These are phyloP conservation scores for Columba guinea DNA, from an alignment of 2,797 vertebrate species.

Conservation along the genomic window DNA sequence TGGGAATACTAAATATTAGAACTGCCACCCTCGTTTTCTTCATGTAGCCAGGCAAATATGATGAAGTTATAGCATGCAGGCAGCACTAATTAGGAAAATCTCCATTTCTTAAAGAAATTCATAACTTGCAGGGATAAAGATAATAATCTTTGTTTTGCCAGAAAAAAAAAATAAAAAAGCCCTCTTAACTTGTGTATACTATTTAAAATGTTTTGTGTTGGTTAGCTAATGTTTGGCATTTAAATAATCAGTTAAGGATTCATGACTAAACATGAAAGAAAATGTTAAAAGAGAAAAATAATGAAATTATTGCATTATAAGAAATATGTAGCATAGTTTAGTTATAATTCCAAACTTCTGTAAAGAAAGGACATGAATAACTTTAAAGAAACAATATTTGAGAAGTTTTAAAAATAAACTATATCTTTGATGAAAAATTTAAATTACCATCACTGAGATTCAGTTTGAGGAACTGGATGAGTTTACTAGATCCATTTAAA, in stretches of 20 bases:
- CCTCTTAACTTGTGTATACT: background rate
- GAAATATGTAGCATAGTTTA: background rate
- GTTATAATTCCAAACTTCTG: background rate
- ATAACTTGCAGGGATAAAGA: background rate
- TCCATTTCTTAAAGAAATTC: background rate
- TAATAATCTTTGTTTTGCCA: background rate
- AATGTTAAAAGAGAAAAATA: background rate
- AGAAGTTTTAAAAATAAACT: background rate
- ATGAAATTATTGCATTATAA: background rate
- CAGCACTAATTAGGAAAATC: slow-evolving; percentile 36
- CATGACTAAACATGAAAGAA: background rate
- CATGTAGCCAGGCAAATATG: background rate
- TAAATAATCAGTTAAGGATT: background rate
- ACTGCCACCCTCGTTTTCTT: background rate
- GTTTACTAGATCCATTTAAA: background rate
- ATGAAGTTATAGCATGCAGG: background rate
- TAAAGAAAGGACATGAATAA: background rate
- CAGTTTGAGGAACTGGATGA: background rate
- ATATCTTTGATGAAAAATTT: background rate
- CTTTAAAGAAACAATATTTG: background rate
- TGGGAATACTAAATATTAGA: slow-evolving; percentile 9
- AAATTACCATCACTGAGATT: background rate
- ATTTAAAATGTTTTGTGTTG: background rate
- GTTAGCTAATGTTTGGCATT: slow-evolving; percentile 14
- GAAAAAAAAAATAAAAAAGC: background rate